phyloP scores from a whole-genome alignment of 2,113 vertebrate genomes.

The Nansenia antarctica region DNA sequence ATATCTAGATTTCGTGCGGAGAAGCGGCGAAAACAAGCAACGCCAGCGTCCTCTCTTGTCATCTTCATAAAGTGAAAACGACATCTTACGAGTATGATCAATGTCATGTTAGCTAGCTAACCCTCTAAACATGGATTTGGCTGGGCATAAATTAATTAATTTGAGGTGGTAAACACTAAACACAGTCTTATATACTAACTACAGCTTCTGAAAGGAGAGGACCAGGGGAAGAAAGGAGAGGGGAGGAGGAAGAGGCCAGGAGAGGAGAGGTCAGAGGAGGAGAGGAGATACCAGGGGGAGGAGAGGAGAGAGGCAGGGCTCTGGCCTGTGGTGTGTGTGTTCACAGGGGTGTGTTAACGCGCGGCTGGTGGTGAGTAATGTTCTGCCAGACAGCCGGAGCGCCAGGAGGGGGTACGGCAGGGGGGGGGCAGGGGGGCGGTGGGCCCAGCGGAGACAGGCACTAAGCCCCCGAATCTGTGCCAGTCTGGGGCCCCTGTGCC shows the following conservation, averaged over 20 bases:
- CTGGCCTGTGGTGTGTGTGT: slow-evolving; percentile 1
- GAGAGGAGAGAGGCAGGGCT: too few species aligned
- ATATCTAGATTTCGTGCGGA: too few species aligned
- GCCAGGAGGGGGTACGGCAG: neutral
- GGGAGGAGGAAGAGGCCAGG: slow-evolving; percentile 28
- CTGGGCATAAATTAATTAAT: too few species aligned
- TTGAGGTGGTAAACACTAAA: too few species aligned
- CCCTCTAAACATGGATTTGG: too few species aligned
- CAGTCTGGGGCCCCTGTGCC: neutral
- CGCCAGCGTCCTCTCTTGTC: too few species aligned
- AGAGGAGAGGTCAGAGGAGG: slow-evolving; percentile 23
- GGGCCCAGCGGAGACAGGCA: neutral
- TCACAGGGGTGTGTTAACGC: neutral
- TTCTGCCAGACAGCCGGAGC: slow-evolving; percentile 32
- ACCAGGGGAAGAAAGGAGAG: slow-evolving; percentile 12
- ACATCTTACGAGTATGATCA: too few species aligned
- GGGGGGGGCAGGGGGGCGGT: neutral
- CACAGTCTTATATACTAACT: too few species aligned
- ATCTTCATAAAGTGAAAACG: too few species aligned
- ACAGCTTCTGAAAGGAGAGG: too few species aligned
- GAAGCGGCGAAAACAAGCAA: too few species aligned
- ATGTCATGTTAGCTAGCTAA: too few species aligned
- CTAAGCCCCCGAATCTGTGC: slow-evolving; percentile 13
- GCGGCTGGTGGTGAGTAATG: slow-evolving; percentile 25
- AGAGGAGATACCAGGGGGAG: neutral